Conservation (phyloP, 1,140 invertebrate species). For the Melipona quadrifasciata region DNA sequence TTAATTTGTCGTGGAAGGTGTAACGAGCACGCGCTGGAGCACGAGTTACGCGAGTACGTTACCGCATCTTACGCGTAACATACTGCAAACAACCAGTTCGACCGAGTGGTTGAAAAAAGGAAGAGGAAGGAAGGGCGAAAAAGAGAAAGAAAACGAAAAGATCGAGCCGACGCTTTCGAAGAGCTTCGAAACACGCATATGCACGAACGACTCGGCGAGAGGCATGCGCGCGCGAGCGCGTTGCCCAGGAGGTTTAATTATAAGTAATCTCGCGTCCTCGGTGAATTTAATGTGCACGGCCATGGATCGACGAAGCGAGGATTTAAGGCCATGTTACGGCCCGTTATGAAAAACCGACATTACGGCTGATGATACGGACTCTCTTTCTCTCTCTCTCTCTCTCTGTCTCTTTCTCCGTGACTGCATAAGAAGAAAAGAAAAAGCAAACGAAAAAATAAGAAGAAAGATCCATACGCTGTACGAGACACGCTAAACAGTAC, state of each 20-base stretch:
- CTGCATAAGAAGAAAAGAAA: neutral
- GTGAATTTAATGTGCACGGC: conserved; percentile 49
- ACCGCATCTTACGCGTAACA: conserved; percentile 5
- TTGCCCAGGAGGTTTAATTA: conserved; percentile 48
- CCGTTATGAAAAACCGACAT: conserved; percentile 56
- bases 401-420: neutral
- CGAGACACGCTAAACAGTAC: conserved; percentile 42
- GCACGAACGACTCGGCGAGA: neutral
- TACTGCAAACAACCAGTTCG: conserved; percentile 21
- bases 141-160: neutral
- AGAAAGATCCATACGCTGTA: neutral
- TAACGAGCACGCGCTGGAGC: neutral
- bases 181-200: conserved; percentile 31
- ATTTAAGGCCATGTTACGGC: conserved; percentile 40
- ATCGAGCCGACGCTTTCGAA: conserved; percentile 4
- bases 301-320: conserved; percentile 42
- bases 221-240: conserved; percentile 2
- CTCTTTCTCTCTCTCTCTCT: neutral
- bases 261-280: conserved; percentile 53
- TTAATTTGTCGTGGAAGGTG: neutral
- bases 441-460: neutral
- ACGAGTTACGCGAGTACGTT: conserved; percentile 14
- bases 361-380: conserved; percentile 45
- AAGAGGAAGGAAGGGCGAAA: too few relatives aligned
- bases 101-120: neutral